These are phyloP conservation scores for Drosophila leonis DNA, from an alignment of 2,888 invertebrate genomes.

Conservation along the genomic window DNA sequence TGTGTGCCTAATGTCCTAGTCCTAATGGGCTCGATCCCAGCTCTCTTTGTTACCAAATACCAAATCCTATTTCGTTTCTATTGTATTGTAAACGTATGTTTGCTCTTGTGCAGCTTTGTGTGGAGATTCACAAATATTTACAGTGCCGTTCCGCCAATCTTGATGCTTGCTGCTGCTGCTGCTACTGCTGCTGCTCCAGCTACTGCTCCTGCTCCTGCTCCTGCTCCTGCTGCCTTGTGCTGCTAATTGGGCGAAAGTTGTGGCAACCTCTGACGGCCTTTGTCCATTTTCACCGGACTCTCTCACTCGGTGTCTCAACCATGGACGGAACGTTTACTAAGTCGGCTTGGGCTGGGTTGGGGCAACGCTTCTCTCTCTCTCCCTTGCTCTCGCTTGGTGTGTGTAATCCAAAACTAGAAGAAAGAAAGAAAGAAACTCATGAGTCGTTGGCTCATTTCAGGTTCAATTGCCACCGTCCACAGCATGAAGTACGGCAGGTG, in stretches of 20 bases:
- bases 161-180: constrained; percentile 2
- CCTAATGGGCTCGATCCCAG: constrained; percentile 70
- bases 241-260: constrained; percentile 77
- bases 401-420: constrained; percentile 31
- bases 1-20: constrained; percentile 48
- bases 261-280: constrained; percentile 76
- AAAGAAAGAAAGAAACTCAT: constrained; percentile 20
- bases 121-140: constrained; percentile 69
- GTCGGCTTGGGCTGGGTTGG: constrained; percentile 6
- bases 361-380: constrained; percentile 1
- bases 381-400: not conserved
- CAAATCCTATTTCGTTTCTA: constrained; percentile 54
- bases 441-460: constrained; percentile 43
- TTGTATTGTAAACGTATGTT: constrained; percentile 43
- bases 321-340: constrained; percentile 68
- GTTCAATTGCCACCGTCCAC: constrained; percentile 57
- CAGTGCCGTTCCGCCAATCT: constrained; percentile 48
- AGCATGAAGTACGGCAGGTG: constrained; percentile 64
- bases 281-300: constrained; percentile 77
- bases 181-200: not conserved
- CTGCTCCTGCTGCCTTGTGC: constrained; percentile 44
- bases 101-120: constrained; percentile 40
- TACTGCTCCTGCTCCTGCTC: not conserved
- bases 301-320: constrained; percentile 45
- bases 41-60: constrained; percentile 67